These are phyloP conservation scores for Ormyrus thymus DNA, from an alignment of 2,888 invertebrate species.

Conservation along the genomic window DNA sequence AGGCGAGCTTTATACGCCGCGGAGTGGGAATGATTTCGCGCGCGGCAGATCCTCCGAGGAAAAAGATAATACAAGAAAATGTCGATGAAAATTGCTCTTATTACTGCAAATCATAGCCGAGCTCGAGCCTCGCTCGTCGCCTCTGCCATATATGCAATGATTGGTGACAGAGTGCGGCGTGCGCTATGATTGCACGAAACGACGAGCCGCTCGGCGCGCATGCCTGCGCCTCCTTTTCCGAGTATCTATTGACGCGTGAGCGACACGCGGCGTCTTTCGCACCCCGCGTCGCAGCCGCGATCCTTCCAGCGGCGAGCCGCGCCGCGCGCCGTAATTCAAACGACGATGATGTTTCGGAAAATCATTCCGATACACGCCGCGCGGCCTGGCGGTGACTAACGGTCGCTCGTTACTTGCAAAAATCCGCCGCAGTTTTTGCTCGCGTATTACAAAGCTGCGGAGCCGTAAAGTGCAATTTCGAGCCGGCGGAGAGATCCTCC, in stretches of 20 bases:
- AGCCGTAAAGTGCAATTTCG: too few relatives aligned
- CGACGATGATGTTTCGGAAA: too few relatives aligned
- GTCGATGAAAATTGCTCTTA: constrained; percentile 50
- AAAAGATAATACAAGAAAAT: constrained; percentile 47
- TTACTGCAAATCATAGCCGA: constrained; percentile 43
- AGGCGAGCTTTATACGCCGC: too few relatives aligned
- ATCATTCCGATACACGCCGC: too few relatives aligned
- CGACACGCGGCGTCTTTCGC: not conserved
- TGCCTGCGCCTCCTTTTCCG: not conserved
- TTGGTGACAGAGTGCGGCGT: constrained; percentile 38
- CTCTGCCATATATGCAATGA: constrained; percentile 37
- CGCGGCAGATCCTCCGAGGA: not conserved
- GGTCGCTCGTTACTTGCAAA: not conserved
- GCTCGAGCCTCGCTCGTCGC: not conserved
- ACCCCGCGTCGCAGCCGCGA: not conserved
- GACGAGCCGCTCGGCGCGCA: not conserved
- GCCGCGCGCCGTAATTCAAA: too few relatives aligned
- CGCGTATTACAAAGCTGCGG: too few relatives aligned
- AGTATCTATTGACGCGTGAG: not conserved
- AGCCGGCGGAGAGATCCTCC: too few relatives aligned
- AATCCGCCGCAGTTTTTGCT: not conserved
- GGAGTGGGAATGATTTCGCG: constrained; percentile 5
- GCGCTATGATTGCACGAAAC: constrained; percentile 38
- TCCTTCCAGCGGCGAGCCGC: too few relatives aligned
- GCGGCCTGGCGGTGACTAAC: too few relatives aligned